Evolutionary conservation across 2,888 invertebrate species (phyloP).

Genomic region (Philonicus albiceps): DNA sequence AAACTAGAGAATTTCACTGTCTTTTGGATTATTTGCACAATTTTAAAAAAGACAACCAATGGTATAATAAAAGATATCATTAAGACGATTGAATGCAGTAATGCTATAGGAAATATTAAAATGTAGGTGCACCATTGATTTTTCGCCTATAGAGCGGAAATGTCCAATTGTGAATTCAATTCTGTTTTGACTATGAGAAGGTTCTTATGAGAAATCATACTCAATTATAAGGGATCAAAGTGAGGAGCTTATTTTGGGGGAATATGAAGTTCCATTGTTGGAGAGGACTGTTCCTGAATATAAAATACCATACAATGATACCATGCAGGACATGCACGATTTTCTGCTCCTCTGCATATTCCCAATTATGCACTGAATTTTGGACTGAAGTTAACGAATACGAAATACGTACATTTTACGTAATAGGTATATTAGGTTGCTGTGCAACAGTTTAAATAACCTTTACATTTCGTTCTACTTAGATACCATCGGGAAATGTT

Average conservation of each 20-base stretch:
- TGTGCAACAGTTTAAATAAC: background rate
- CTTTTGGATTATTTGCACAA: too few species aligned
- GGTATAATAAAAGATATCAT: background rate
- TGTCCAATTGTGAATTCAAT: background rate
- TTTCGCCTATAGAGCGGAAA: background rate
- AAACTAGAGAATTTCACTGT: too few species aligned
- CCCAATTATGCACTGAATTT: background rate
- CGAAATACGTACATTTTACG: background rate
- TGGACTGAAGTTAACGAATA: background rate
- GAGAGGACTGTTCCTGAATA: background rate
- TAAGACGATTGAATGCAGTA: background rate
- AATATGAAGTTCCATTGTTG: background rate
- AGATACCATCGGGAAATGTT: background rate
- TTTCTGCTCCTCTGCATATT: background rate
- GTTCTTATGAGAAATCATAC: background rate
- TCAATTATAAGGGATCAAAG: background rate
- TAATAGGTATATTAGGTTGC: background rate
- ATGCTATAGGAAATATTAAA: background rate
- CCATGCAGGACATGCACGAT: background rate
- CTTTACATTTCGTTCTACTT: background rate
- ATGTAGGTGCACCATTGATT: background rate
- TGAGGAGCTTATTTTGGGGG: background rate
- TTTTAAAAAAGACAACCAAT: too few species aligned
- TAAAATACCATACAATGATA: too few species aligned
- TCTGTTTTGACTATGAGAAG: background rate